Evolutionary conservation across 1,140 invertebrate species (phyloP).

Genomic region (Asbolus verrucosus): DNA sequence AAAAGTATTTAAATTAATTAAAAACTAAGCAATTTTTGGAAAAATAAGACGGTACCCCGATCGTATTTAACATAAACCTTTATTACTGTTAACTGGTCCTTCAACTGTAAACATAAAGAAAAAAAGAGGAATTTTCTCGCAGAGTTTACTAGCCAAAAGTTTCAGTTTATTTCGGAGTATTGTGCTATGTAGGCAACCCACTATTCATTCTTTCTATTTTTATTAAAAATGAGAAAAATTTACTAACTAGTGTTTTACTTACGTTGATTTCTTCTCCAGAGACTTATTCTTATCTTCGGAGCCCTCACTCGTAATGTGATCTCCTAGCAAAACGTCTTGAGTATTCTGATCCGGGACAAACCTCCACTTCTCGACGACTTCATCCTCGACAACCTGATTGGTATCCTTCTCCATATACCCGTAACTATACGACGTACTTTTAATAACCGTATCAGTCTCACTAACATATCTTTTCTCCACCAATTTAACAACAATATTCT

Average conservation of each 20-base stretch:
- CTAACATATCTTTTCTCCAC: constrained; percentile 48
- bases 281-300: not conserved
- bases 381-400: constrained; percentile 28
- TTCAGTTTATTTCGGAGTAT: no score
- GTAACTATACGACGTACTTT: constrained; percentile 46
- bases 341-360: constrained; percentile 51
- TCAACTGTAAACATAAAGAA: no score
- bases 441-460: constrained; percentile 14
- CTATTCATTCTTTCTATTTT: no score
- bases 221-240: no score
- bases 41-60: no score
- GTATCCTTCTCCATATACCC: constrained; percentile 52
- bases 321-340: constrained; percentile 42
- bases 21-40: no score
- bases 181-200: no score
- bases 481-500: constrained; percentile 45
- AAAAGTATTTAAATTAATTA: no score
- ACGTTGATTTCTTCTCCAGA: constrained; percentile 10
- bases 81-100: no score
- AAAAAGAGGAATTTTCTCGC: no score
- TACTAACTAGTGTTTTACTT: not conserved
- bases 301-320: not conserved
- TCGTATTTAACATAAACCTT: no score
- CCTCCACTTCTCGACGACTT: constrained; percentile 50
- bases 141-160: no score